These are phyloP conservation scores for Stramonita haemastoma DNA, from an alignment of 2,888 invertebrate species.

Conservation along the genomic window DNA sequence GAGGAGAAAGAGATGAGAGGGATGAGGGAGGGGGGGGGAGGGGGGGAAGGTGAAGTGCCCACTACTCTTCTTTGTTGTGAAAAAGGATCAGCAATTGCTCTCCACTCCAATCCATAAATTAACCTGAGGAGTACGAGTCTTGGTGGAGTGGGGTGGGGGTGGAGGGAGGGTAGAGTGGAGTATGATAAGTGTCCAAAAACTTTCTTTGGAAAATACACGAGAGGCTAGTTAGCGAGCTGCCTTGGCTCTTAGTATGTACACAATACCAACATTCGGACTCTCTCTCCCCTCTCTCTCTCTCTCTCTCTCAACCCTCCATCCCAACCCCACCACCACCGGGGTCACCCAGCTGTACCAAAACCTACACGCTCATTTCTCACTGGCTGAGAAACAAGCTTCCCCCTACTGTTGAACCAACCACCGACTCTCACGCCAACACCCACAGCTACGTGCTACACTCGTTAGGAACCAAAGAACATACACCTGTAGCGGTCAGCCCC, in stretches of 20 bases:
- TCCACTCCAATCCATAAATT: not conserved
- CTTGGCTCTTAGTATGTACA: no score
- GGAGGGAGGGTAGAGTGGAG: not conserved
- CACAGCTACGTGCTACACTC: not conserved
- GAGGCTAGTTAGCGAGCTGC: not conserved
- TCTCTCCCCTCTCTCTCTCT: no score
- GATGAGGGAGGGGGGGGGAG: not conserved
- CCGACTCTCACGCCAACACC: not conserved
- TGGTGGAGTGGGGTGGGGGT: not conserved
- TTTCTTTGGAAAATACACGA: not conserved
- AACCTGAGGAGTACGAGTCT: not conserved
- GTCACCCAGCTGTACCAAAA: not conserved
- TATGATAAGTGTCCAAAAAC: not conserved
- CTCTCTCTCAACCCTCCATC: no score
- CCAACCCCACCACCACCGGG: no score
- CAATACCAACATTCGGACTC: no score
- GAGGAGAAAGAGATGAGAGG: not conserved
- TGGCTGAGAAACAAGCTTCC: not conserved
- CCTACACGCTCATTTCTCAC: not conserved
- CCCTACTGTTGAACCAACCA: not conserved
- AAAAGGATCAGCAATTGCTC: not conserved
- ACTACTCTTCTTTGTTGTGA: not conserved
- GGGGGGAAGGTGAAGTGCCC: not conserved
- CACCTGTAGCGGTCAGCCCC: constrained; percentile 7
- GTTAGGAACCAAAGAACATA: not conserved